Evolutionary conservation across 2,797 vertebrate genomes (phyloP).

Genomic region (Myotis pilosus): DNA sequence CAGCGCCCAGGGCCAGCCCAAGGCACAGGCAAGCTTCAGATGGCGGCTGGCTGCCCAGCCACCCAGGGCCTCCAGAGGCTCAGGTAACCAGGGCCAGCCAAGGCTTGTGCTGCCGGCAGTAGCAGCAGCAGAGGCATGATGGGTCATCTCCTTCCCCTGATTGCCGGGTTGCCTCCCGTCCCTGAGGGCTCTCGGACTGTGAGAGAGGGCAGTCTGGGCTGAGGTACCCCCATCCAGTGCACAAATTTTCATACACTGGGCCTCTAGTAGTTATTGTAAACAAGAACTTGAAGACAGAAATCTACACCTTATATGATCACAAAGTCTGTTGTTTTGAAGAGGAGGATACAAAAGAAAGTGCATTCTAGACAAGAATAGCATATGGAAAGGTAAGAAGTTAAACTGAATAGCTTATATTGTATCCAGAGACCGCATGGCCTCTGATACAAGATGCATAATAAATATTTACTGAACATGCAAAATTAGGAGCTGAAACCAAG

Average conservation of each 20-base stretch:
- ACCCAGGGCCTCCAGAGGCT: too few relatives aligned
- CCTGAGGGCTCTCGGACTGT: too few relatives aligned
- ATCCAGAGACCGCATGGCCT: not conserved
- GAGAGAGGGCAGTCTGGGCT: too few relatives aligned
- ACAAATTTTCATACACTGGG: too few relatives aligned
- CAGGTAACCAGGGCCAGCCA: too few relatives aligned
- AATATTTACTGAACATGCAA: not conserved
- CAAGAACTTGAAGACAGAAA: not conserved
- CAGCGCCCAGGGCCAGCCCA: too few relatives aligned
- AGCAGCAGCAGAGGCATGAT: too few relatives aligned
- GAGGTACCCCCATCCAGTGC: too few relatives aligned
- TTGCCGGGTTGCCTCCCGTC: fast-evolving
- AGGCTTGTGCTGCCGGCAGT: too few relatives aligned
- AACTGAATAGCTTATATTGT: not conserved
- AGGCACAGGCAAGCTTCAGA: too few relatives aligned
- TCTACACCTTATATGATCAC: not conserved
- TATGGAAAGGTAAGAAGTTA: not conserved
- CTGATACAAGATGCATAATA: not conserved
- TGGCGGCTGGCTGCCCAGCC: too few relatives aligned
- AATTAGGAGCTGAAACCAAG: not conserved
- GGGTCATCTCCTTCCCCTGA: too few relatives aligned
- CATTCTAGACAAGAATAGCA: not conserved
- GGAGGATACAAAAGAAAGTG: not conserved
- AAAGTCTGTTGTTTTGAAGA: not conserved
- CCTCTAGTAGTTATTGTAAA: not conserved